phyloP scores from a whole-genome alignment of 2,113 vertebrate species.

The Gallinago jamesoni region DNA sequence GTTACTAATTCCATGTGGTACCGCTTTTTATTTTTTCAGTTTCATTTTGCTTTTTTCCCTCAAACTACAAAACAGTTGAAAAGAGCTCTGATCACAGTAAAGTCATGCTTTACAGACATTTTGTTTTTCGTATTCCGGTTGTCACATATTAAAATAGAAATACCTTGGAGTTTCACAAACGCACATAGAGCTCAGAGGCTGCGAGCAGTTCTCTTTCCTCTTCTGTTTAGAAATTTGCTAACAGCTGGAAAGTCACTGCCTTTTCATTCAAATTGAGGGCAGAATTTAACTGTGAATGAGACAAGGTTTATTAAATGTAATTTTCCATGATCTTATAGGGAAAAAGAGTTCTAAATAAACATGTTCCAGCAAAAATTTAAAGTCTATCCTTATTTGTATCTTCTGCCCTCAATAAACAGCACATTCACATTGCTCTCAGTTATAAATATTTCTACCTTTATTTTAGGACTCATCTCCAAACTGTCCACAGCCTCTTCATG shows the following conservation, averaged over 20 bases:
- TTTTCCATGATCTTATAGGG: background rate
- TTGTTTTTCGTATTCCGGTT: background rate
- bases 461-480: background rate
- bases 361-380: background rate
- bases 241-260: background rate
- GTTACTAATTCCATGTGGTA: background rate
- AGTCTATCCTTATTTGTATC: background rate
- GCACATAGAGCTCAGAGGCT: background rate
- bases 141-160: background rate
- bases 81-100: background rate
- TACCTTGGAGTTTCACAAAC: fast-evolving
- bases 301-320: background rate
- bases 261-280: background rate
- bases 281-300: background rate
- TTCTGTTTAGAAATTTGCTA: background rate
- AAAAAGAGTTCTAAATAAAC: background rate
- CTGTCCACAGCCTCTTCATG: background rate
- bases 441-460: background rate
- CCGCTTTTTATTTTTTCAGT: background rate
- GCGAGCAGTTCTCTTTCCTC: background rate
- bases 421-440: background rate
- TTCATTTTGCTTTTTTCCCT: background rate
- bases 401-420: background rate
- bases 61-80: background rate
- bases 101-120: background rate